Conservation (phyloP, 2,113 vertebrate species). For the Tetrao urogallus region DNA sequence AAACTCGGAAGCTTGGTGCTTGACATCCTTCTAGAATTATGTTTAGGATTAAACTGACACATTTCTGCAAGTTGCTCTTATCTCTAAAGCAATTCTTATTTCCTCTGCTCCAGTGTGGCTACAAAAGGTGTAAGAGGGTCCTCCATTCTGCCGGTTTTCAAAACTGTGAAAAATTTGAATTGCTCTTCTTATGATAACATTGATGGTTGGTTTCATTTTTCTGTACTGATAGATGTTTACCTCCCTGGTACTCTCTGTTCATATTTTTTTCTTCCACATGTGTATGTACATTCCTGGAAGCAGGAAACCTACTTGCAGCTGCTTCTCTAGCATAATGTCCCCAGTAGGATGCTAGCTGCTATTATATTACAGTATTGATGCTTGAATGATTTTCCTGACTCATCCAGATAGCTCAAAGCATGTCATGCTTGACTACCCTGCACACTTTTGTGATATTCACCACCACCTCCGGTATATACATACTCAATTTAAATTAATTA, state of each 20-base stretch:
- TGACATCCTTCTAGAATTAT: neutral
- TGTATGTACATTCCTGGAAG: neutral
- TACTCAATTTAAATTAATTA: neutral
- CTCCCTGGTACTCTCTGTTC: neutral
- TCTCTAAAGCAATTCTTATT: neutral
- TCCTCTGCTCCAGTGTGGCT: neutral
- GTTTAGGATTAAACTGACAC: neutral
- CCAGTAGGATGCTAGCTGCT: neutral
- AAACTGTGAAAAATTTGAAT: neutral
- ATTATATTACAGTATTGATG: neutral
- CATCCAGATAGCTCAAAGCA: neutral
- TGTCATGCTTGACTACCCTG: neutral
- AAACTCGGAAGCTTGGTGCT: neutral
- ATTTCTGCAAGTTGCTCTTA: neutral
- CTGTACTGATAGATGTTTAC: neutral
- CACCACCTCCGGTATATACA: neutral
- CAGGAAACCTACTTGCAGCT: neutral
- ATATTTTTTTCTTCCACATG: neutral
- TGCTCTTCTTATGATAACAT: neutral
- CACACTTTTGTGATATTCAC: fast-evolving
- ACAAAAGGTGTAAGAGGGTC: neutral
- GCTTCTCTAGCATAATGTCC: neutral
- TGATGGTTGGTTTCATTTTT: neutral
- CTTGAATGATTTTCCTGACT: neutral
- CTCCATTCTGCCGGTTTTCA: neutral